Conservation (phyloP, 2,797 vertebrate genomes). For the Paguma larvata region DNA sequence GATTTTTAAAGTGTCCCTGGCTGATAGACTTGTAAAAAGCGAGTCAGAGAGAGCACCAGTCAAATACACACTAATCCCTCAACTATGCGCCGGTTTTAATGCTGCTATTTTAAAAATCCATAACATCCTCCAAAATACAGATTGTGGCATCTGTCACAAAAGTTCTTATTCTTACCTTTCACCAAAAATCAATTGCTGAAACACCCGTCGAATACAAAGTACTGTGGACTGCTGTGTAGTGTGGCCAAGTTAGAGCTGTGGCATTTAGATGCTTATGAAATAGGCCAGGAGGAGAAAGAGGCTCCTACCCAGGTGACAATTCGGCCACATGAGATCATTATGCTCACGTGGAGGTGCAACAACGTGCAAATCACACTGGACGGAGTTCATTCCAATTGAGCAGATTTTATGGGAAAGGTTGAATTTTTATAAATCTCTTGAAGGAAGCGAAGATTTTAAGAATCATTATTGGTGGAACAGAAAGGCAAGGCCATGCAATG, state of each 20-base stretch:
- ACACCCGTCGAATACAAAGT: not conserved
- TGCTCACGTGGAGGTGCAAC: not conserved
- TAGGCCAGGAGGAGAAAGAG: not conserved
- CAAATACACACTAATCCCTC: not conserved
- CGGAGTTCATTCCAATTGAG: not conserved
- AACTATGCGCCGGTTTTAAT: not conserved
- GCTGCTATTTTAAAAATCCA: not conserved
- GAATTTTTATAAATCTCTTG: not conserved
- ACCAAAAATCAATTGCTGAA: not conserved
- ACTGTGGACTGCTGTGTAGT: not conserved
- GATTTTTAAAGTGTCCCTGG: not conserved
- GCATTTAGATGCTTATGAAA: not conserved
- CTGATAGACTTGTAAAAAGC: not conserved
- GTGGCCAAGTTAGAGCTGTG: not conserved
- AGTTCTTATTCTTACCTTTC: constrained; percentile 23
- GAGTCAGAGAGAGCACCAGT: not conserved
- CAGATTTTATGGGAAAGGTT: not conserved
- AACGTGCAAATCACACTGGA: too few species aligned
- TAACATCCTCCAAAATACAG: not conserved
- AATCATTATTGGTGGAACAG: not conserved
- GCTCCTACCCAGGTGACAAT: too few species aligned
- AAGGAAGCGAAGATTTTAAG: not conserved
- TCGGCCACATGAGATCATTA: too few species aligned
- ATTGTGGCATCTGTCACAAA: not conserved
- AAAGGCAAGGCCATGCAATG: not conserved